Base-by-base conservation (phyloP, 2,113 vertebrate species). In the Rhadina sibilatrix region DNA sequence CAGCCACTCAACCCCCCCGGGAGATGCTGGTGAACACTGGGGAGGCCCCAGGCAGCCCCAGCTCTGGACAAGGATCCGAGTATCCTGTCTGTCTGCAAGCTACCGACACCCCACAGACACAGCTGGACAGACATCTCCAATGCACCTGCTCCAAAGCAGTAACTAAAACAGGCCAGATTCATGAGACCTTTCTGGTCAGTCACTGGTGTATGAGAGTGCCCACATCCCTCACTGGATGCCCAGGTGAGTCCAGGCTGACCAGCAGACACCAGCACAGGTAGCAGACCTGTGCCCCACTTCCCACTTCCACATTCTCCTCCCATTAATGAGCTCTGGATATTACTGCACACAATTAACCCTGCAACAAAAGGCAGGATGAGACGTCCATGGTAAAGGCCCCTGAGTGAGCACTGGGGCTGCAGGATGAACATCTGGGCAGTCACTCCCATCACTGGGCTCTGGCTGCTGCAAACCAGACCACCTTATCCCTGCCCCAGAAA, bases 171-270 rank as follows among this genome's bases (percentile, higher is more conserved):
- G 63, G 30, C 47, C 54, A 54, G 47, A 35, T 23, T 40, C 12
- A 9, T 31, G 38, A 54, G 47, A 54, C 40, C 47, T 31, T 12
- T 35, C 54, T 61, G 47, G 46, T 40, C 60, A 60, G 46, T 4
- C 17, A 38, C 31, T 10, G 54, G 59, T 30, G 28, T 37, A 63
- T 12, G 31, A 33, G 24, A 60, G 60, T 0, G 0, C 8, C 16
- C 80, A 2, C 1, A 0, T 3, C 46, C 40, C 35, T 52, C 9
- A 1, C 19, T 15, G 64, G 35, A 20, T 46, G 42, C 60, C 31
- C 1, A 0, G 54, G 18, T 22, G 24, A 37, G n/a, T 10, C 53
- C 53, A 68, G 63, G 49, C 19, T 0, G 0, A n/a, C 17, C 40
- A 47, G 66, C 35, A 46, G 20, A 9, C 17, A 42, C 27, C n/a